A percentile compares a stretch with the other conserved stretches of the same genome.
Evolutionary conservation across 2,888 invertebrate genomes (phyloP).

Genomic region (Apodemia duryi): DNA sequence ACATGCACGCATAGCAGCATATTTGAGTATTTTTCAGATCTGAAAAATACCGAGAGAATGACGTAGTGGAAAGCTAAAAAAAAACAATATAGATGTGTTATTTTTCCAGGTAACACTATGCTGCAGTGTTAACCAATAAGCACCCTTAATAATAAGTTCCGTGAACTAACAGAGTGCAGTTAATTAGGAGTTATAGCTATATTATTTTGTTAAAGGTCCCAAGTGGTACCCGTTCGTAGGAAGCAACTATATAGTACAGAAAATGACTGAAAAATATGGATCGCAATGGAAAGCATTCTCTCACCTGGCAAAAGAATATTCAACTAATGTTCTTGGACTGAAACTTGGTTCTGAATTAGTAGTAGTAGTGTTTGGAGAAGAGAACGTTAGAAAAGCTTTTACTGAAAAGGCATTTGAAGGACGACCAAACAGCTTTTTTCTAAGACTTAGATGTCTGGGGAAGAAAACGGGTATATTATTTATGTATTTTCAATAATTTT

Average conservation of each 20-base stretch:
- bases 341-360: constrained; percentile 81
- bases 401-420: constrained; percentile 83
- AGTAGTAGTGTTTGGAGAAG: constrained; percentile 80
- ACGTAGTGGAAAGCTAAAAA: too few species aligned
- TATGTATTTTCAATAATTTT: neutral
- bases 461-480: constrained; percentile 78
- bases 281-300: constrained; percentile 81
- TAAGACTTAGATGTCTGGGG: constrained; percentile 82
- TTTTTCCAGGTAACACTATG: too few species aligned
- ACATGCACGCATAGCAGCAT: too few species aligned
- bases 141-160: too few species aligned
- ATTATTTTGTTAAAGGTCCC: too few species aligned
- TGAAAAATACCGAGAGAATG: too few species aligned
- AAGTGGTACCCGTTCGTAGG: too few species aligned
- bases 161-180: too few species aligned
- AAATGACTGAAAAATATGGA: constrained; percentile 46
- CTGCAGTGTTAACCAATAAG: too few species aligned
- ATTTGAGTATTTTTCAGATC: too few species aligned
- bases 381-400: constrained; percentile 81
- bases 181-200: too few species aligned
- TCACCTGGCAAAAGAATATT: constrained; percentile 74
- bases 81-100: too few species aligned
- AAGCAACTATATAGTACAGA: constrained; percentile 44
- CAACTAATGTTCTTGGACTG: constrained; percentile 82
- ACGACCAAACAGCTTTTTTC: constrained; percentile 84